A percentile compares a stretch with the other conserved stretches of the same genome.
phyloP scores from a whole-genome alignment of 2,797 vertebrate genomes.

The Eidolon dupreanum region DNA sequence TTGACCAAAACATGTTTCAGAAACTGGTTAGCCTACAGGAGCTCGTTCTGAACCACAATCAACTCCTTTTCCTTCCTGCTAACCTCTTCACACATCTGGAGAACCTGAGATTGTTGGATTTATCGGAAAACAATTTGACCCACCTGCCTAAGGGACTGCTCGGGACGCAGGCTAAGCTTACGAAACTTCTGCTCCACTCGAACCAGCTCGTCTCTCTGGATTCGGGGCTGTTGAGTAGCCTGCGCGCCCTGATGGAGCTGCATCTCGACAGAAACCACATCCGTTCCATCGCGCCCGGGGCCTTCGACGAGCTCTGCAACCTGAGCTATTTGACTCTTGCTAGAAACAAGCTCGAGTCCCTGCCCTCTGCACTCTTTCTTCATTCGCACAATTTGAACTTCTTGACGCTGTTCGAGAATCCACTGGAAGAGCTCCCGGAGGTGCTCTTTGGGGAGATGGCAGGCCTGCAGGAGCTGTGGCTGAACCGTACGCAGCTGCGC shows the following conservation, averaged over 20 bases:
- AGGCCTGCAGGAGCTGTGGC: constrained; percentile 87
- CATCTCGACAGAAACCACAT: constrained; percentile 88
- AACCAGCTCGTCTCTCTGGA: constrained; percentile 88
- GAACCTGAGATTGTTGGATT: constrained; percentile 87
- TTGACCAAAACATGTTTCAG: constrained; percentile 85
- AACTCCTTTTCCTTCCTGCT: constrained; percentile 81
- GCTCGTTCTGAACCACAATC: constrained; percentile 89
- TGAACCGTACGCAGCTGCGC: constrained; percentile 89
- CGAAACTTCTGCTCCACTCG: constrained; percentile 84
- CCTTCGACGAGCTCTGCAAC: constrained; percentile 88
- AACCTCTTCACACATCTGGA: constrained; percentile 85
- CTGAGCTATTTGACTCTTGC: constrained; percentile 87
- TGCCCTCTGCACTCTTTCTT: constrained; percentile 91
- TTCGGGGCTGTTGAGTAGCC: constrained; percentile 84
- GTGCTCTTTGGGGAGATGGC: constrained; percentile 91
- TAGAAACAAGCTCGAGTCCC: constrained; percentile 85
- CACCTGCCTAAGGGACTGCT: constrained; percentile 87
- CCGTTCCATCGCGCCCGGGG: constrained; percentile 82
- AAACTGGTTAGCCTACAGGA: constrained; percentile 82
- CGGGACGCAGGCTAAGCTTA: constrained; percentile 84
- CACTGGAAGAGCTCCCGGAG: constrained; percentile 88
- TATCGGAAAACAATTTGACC: constrained; percentile 89
- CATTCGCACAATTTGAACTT: constrained; percentile 84
- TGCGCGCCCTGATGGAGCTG: constrained; percentile 87
- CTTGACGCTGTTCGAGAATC: constrained; percentile 91